These are phyloP conservation scores for Cinclus cinclus DNA, from an alignment of 2,113 vertebrate genomes.

Conservation along the genomic window DNA sequence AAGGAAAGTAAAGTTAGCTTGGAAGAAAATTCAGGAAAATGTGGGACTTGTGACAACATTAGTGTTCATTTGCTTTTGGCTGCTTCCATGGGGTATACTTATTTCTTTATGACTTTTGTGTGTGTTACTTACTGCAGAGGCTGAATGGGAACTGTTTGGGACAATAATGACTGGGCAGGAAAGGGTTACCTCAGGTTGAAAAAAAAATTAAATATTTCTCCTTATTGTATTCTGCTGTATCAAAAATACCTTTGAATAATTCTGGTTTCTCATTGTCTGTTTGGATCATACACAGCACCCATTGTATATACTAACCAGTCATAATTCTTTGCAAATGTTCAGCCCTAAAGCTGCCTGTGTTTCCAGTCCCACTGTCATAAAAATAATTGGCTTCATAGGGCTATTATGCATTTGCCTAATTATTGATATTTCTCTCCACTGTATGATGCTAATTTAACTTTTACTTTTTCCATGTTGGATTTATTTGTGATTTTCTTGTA, in stretches of 20 bases:
- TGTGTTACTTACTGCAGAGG: not conserved
- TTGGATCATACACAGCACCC: conserved; percentile 17
- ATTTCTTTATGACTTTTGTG: not conserved
- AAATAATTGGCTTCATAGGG: conserved; percentile 50
- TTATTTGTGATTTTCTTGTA: conserved; percentile 19
- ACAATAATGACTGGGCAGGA: not conserved
- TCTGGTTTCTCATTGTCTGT: conserved; percentile 47
- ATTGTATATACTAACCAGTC: conserved; percentile 19
- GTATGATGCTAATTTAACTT: conserved; percentile 49
- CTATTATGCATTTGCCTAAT: conserved; percentile 43
- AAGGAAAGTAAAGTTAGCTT: not conserved
- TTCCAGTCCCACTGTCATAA: conserved; percentile 37
- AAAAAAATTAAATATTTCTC: not conserved
- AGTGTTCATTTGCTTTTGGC: not conserved
- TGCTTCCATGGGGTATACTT: not conserved
- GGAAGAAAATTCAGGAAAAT: not conserved
- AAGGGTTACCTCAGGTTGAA: not conserved
- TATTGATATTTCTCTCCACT: not conserved
- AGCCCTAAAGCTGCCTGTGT: not conserved
- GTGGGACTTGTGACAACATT: not conserved
- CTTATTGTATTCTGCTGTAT: conserved; percentile 11
- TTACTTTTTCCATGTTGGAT: conserved; percentile 55
- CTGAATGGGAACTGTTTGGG: not conserved
- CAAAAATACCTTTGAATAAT: conserved; percentile 40
- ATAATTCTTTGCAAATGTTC: conserved; percentile 63